These are phyloP conservation scores for Alligator mississippiensis DNA, from an alignment of 2,113 vertebrate species.

Conservation along the genomic window DNA sequence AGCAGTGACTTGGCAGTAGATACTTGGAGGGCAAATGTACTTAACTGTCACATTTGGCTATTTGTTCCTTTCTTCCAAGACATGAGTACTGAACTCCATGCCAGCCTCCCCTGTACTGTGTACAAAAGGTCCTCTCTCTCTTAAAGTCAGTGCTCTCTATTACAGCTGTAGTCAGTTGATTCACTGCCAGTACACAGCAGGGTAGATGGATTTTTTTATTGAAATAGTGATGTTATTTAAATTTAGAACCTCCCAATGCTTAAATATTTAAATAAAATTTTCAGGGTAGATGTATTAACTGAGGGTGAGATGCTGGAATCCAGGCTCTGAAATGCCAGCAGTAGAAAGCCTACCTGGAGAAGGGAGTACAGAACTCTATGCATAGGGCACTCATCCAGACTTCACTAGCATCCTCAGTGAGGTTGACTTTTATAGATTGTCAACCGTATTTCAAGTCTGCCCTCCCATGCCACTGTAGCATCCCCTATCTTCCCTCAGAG, in stretches of 20 bases:
- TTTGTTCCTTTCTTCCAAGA: constrained; percentile 21
- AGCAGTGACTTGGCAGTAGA: not conserved
- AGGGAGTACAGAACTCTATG: not conserved
- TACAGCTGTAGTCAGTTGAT: not conserved
- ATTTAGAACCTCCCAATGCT: not conserved
- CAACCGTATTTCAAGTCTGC: not conserved
- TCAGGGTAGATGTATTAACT: not conserved
- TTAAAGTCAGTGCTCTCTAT: not conserved
- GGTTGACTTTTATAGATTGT: not conserved
- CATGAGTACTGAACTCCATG: not conserved
- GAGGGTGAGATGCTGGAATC: not conserved
- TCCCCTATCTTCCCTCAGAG: not conserved
- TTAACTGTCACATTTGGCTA: not conserved
- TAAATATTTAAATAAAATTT: not conserved
- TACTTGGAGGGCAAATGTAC: not conserved
- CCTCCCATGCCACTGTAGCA: not conserved
- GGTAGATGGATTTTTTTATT: not conserved
- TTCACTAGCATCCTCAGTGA: not conserved
- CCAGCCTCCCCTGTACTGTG: not conserved
- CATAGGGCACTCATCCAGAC: not conserved
- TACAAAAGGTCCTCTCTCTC: not conserved
- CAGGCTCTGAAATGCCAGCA: not conserved
- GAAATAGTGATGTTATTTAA: not conserved
- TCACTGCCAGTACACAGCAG: not conserved
- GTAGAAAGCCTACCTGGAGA: not conserved